phyloP scores from a whole-genome alignment of 2,113 vertebrate genomes.

The Laterallus jamaicensis region DNA sequence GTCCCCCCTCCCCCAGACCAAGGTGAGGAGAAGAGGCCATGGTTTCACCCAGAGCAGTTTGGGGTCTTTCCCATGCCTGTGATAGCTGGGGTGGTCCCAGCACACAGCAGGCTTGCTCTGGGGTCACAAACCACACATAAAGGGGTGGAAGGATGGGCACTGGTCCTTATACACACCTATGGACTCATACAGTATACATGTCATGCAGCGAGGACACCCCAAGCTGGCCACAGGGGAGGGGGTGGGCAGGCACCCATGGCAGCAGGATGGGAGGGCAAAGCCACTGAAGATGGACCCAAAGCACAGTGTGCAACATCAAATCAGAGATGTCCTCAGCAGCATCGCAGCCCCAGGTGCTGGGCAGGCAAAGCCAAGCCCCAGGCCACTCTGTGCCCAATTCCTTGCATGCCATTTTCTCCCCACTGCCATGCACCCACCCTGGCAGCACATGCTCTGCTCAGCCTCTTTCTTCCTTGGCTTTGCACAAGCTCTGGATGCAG shows the following conservation, averaged over 20 bases:
- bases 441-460: background rate
- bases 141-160: background rate
- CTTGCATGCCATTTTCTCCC: background rate
- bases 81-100: background rate
- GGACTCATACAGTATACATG: background rate
- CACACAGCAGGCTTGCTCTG: background rate
- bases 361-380: background rate
- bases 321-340: background rate
- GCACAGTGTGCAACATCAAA: rapidly evolving
- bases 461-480: background rate
- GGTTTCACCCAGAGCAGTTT: background rate
- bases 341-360: background rate
- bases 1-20: background rate
- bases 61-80: background rate
- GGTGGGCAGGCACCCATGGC: background rate
- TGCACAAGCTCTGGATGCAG: background rate
- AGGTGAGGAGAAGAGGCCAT: background rate
- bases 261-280: background rate
- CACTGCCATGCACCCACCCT: background rate
- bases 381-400: background rate
- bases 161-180: background rate
- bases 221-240: rapidly evolving
- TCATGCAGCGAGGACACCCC: rapidly evolving
- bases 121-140: rapidly evolving
- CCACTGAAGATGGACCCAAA: rapidly evolving